phyloP scores from a whole-genome alignment of 2,113 vertebrate genomes.

The Syrmaticus mikado region DNA sequence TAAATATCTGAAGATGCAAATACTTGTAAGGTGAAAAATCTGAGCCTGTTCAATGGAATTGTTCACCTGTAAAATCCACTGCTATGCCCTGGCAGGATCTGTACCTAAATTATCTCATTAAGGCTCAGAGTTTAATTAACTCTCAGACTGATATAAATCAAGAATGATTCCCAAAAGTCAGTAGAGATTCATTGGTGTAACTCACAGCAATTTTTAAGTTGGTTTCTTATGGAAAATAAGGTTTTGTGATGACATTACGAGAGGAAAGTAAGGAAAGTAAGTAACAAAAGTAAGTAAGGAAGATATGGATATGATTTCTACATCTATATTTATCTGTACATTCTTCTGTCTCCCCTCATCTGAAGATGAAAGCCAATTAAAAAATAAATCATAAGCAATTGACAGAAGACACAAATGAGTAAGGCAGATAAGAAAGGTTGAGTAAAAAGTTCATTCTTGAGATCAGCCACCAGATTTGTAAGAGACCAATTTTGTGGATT shows the following conservation, averaged over 20 bases:
- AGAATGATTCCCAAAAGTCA: neutral
- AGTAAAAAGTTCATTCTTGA: neutral
- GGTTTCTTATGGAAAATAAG: neutral
- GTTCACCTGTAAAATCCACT: neutral
- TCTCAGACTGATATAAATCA: slow-evolving; percentile 9
- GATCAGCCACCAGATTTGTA: neutral
- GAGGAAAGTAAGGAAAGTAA: neutral
- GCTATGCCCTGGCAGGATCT: neutral
- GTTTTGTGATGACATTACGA: neutral
- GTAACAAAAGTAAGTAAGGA: neutral
- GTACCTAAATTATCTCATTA: neutral
- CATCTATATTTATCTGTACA: neutral
- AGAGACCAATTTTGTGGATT: neutral
- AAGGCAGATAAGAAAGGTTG: neutral
- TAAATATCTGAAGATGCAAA: neutral
- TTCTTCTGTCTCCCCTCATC: neutral
- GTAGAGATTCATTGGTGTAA: neutral
- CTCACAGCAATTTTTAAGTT: neutral
- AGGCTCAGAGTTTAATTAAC: slow-evolving; percentile 38
- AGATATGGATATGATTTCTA: neutral
- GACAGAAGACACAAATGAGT: neutral
- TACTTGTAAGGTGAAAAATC: neutral
- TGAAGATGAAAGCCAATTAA: neutral
- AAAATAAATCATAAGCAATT: neutral
- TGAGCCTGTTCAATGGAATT: neutral